phyloP scores from a whole-genome alignment of 2,113 vertebrate species.

The Pandion haliaetus region DNA sequence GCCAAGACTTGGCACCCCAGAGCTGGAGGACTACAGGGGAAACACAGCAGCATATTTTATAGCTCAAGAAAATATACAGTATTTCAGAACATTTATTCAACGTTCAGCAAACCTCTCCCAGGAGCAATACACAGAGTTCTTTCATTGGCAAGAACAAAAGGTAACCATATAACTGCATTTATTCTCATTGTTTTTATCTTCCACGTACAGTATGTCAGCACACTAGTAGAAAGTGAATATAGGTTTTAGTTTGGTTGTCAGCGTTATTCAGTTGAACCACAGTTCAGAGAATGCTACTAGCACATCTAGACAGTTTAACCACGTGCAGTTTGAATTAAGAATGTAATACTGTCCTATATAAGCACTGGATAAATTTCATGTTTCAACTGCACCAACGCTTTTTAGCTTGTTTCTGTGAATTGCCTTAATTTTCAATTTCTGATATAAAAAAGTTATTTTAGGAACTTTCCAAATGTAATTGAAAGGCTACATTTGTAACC shows the following conservation, averaged over 20 bases:
- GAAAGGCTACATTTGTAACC: not conserved
- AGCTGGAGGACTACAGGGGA: not conserved
- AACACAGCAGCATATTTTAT: not conserved
- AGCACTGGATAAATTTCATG: not conserved
- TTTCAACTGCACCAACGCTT: not conserved
- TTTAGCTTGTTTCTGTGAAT: not conserved
- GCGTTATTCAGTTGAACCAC: not conserved
- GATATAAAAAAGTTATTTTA: not conserved
- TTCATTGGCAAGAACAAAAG: not conserved
- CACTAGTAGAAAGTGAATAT: not conserved
- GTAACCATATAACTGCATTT: not conserved
- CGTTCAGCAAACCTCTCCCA: not conserved
- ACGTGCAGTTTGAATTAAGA: not conserved
- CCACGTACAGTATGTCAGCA: not conserved
- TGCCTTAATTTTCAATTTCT: not conserved
- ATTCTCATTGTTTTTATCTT: not conserved
- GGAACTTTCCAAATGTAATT: not conserved
- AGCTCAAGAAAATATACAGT: not conserved
- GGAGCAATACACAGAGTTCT: not conserved
- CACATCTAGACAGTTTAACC: not conserved
- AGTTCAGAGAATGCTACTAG: not conserved
- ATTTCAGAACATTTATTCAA: not conserved
- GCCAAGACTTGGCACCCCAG: not conserved
- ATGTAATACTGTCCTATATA: not conserved
- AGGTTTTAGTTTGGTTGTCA: not conserved